Evolutionary conservation across 1,140 invertebrate genomes (phyloP), one percentile per base, ranked within the genome.

Genomic region (Sitophilus oryzae): DNA sequence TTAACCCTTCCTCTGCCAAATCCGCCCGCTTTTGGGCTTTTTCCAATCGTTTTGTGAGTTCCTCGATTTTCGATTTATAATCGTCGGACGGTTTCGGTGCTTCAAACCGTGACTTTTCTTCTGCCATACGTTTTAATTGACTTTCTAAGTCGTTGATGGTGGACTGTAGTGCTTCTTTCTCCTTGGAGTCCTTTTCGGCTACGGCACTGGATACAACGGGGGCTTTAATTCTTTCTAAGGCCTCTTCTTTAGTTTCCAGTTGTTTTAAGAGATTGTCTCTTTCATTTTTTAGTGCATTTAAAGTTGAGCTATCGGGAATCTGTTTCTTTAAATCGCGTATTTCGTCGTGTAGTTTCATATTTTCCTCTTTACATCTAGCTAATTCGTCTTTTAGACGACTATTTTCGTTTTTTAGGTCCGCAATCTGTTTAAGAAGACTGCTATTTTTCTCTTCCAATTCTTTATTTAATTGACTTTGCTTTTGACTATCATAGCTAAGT

Each of bases 71-170:
- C 8, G 22, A 30, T 11, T 56, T 51, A 10, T 59, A 22, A 25
- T 61, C 52, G 14, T 62, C 53, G 6, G 43, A 15, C 40, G 57
- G 46, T 21, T 38, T 36, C 10, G 35, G 19, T 10, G 34, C 10
- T 48, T 48, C 37, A 5, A 18, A 30, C 25, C 11, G 5, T 5
- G 25, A 18, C 40, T 37, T 43, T 21, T 56, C 42, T 21, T 56
- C 46, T n/a, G 35, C 20, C 18, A 46, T 18, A 30, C 42, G 18
- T 10, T 55, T 53, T 15, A 61, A 21, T 42, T 59, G 59, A 35
- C 49, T 51, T 48, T 63, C 59, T 18, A 63, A 36, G 44, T 63
- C 62, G 16, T 42, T 42, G 35, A 61, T 51, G 22, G 47, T 63
- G 2, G 56, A 35, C 47, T 59, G 38, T 18, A 63, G 42, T 23